Base-by-base conservation (phyloP, 2,797 vertebrate genomes). In the Cirrhinus molitorella region DNA sequence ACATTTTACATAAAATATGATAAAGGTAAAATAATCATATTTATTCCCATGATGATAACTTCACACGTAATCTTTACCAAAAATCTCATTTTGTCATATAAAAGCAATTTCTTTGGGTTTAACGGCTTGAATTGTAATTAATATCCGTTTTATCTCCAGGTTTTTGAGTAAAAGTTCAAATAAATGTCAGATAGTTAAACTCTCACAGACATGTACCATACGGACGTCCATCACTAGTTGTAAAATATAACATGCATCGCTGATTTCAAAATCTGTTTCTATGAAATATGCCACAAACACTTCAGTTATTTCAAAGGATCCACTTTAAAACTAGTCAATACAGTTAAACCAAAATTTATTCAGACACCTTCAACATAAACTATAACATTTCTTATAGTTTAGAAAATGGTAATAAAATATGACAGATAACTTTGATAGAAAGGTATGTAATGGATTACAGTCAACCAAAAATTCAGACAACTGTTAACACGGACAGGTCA, bases 31-130 rank as follows among this genome's bases (percentile, higher is more conserved):
- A 74, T 55, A 37, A 74, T 55, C 19, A 53, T 23, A 16, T 40
- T 16, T 53, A 37, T 74, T 74, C 21, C 31, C 21, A 16, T 6
- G 6, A 55, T n/a, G 19, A 51, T 37, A n/a, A 14, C 51, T 37
- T 14, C 12, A 14, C 71, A 37, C 11, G 12, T 37, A n/a, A 55
- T 74, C 49, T 14, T 74, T 13, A 67, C 19, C 2, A 40, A 66
- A 66, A 66, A 66, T 16, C 19, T 73, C 0, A 37, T 53, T n/a
- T n/a, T 4, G 0, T n/a, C 53, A 19, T 9, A 53, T 73, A 53
- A 53, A 71, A 71, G 68, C 68, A 49, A 74, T 55, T 21, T 51
- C 1, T 31, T 72, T 72, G 25, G 70, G 7, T 72, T 51, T 72
- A 51, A 51, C 1, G 3, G 9, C 45, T 72, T 49, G 45, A 5